A percentile compares a stretch with the other conserved stretches of the same genome.
Evolutionary conservation across 2,888 invertebrate species (phyloP).

Genomic region (Ditylenchus weischeri): DNA sequence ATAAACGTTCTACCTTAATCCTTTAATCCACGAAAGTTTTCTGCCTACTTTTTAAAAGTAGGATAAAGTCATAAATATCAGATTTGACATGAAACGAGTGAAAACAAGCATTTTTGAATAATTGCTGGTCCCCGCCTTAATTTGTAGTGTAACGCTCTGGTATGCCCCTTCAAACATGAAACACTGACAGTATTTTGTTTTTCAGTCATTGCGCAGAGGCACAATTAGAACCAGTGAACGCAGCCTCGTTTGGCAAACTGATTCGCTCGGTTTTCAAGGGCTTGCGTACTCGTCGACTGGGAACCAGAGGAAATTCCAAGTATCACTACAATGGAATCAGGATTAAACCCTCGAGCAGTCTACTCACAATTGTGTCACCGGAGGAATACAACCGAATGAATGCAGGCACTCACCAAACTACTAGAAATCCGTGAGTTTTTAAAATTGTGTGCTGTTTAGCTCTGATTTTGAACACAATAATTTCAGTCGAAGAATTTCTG

Average conservation of each 20-base stretch:
- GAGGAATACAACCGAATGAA: constrained; percentile 31
- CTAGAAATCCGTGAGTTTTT: constrained; percentile 8
- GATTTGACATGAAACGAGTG: too few species aligned
- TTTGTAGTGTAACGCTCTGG: too few species aligned
- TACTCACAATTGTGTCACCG: constrained; percentile 19
- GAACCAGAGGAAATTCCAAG: constrained; percentile 69
- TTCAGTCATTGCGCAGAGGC: constrained; percentile 74
- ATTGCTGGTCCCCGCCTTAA: too few species aligned
- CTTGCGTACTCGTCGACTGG: constrained; percentile 84
- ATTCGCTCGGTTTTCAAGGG: constrained; percentile 97
- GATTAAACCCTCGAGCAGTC: constrained; percentile 36
- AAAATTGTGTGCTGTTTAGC: too few species aligned
- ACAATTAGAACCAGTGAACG: constrained; percentile 95
- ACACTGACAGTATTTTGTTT: neutral
- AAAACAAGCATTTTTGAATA: too few species aligned
- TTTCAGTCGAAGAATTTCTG: too few species aligned
- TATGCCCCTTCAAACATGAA: too few species aligned
- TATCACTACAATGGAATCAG: constrained; percentile 95
- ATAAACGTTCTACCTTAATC: too few species aligned
- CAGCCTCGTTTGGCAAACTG: constrained; percentile 97
- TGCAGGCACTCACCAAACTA: constrained; percentile 13
- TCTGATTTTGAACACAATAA: too few species aligned
- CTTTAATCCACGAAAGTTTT: too few species aligned
- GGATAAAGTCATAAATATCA: too few species aligned
- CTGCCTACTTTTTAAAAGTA: too few species aligned